phyloP scores from a whole-genome alignment of 2,888 invertebrate genomes.

The Strigamia transsilvanica region DNA sequence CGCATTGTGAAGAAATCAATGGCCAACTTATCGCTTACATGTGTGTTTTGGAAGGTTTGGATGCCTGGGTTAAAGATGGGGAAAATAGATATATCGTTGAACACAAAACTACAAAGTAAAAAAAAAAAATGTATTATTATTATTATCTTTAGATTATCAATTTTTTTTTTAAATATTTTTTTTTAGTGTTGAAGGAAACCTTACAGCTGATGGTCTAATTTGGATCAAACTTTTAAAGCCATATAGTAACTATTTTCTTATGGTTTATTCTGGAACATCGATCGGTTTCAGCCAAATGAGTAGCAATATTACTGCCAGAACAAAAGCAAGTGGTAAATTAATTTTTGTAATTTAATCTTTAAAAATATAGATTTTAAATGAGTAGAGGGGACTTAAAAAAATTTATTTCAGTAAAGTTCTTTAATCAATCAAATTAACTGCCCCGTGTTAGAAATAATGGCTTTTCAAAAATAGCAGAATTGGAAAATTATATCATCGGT shows the following conservation, averaged over 20 bases:
- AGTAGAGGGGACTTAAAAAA: too few relatives aligned
- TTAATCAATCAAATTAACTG: too few relatives aligned
- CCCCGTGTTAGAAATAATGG: too few relatives aligned
- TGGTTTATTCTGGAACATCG: constrained; percentile 49
- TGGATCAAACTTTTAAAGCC: constrained; percentile 48
- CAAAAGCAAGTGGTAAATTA: constrained; percentile 50
- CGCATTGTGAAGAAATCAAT: constrained; percentile 5
- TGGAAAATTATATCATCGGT: too few relatives aligned
- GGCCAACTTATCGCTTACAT: constrained; percentile 50
- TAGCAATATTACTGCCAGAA: constrained; percentile 37
- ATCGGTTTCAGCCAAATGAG: constrained; percentile 36
- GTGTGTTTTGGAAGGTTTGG: constrained; percentile 45
- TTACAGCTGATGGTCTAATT: constrained; percentile 52
- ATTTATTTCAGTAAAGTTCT: too few relatives aligned
- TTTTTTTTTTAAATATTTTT: constrained; percentile 1
- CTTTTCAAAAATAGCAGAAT: too few relatives aligned
- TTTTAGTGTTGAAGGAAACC: constrained; percentile 49
- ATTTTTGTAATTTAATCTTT: not conserved
- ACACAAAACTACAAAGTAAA: constrained; percentile 51
- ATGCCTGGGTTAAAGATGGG: constrained; percentile 31
- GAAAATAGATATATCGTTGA: constrained; percentile 51
- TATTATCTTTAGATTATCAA: too few relatives aligned
- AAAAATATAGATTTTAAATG: too few relatives aligned
- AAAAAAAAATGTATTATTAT: too few relatives aligned
- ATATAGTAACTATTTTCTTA: constrained; percentile 5